Evolutionary conservation across 2,888 invertebrate genomes (phyloP), one percentile per base, ranked within the genome.

Genomic region (Syritta pipiens): DNA sequence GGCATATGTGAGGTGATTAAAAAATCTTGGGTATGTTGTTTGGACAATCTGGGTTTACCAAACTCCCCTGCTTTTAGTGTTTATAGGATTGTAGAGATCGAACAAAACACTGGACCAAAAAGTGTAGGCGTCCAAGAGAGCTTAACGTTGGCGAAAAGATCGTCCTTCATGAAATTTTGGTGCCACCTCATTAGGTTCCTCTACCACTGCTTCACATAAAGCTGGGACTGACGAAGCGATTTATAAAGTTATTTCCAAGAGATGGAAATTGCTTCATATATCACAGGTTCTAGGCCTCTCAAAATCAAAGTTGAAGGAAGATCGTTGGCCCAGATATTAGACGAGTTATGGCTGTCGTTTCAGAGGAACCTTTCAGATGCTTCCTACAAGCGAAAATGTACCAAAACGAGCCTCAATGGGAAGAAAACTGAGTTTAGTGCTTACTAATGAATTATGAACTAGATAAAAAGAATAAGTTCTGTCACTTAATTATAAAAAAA

Each of bases 11-110:
- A 7, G 71, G 62, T 22, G 72, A 63, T 46, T 20, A 37, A 6
- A 72, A 74, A 49, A 65, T 74, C n/a, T 17, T 20, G 10, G 40
- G 17, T n/a, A 28, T 74, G 14, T 24, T 74, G 12, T 35, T 65
- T 7, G 74, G 60, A n/a, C 53, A 75, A 44, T 28, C 22, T 17
- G 59, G 75, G 35, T 51, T 51, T 40, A 67, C 60, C 59, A 75
- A 53, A 53, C 46, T 51, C 60, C 30, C 51, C 24, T 59, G 44
- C 44, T 67, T 35, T 35, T 22, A 60, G 6, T 65, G 59, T 24
- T 10, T 51, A 26, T 59, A 37, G 51, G 60, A 67, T 57, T 51
- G 75, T 24, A 30, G 32, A 30, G 10, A n/a, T n/a, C 1, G 17
- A 17, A 17, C 44, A 20, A n/a, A n/a, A n/a, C n/a, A n/a, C n/a